These are phyloP conservation scores for Hydrotaea diabolus DNA, from an alignment of 2,888 invertebrate genomes.

Conservation along the genomic window DNA sequence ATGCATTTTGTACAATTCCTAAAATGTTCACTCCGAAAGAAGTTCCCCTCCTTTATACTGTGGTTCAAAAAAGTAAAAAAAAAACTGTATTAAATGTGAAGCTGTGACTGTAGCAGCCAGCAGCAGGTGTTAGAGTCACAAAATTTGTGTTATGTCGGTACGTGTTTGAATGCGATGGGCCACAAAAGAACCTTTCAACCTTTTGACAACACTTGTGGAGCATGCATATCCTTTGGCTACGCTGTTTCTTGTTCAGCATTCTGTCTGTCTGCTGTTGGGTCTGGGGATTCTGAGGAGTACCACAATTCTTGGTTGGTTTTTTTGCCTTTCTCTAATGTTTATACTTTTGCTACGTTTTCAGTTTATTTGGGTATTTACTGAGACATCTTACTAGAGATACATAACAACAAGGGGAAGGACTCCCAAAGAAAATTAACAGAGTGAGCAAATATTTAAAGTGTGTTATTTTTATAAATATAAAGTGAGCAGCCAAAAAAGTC, in stretches of 20 bases:
- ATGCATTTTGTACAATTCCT: slow-evolving; percentile 61
- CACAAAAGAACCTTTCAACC: slow-evolving; percentile 53
- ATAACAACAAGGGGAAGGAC: slow-evolving; percentile 27
- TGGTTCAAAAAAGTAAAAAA: background rate
- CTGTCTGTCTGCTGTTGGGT: background rate
- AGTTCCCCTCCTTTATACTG: background rate
- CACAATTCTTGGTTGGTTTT: slow-evolving; percentile 40
- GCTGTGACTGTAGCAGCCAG: slow-evolving; percentile 27
- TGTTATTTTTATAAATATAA: no score
- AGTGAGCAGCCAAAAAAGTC: no score
- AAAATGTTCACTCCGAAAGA: background rate
- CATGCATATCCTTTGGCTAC: slow-evolving; percentile 44
- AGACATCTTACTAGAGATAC: slow-evolving; percentile 10
- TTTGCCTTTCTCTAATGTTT: slow-evolving; percentile 24
- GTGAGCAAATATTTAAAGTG: no score
- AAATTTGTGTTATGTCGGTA: slow-evolving; percentile 66
- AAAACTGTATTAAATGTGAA: background rate
- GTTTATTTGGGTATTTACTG: slow-evolving; percentile 42
- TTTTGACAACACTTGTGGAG: slow-evolving; percentile 55
- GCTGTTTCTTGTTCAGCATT: slow-evolving; percentile 21
- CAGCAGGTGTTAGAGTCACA: slow-evolving; percentile 76
- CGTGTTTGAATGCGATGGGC: slow-evolving; percentile 32
- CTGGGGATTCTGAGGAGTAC: no score
- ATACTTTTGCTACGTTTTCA: slow-evolving; percentile 22
- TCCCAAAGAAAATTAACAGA: background rate